Percentiles rank a stretch among this genome's conserved stretches.
Conservation (phyloP, 2,888 invertebrate species). For the Timema cristinae region DNA sequence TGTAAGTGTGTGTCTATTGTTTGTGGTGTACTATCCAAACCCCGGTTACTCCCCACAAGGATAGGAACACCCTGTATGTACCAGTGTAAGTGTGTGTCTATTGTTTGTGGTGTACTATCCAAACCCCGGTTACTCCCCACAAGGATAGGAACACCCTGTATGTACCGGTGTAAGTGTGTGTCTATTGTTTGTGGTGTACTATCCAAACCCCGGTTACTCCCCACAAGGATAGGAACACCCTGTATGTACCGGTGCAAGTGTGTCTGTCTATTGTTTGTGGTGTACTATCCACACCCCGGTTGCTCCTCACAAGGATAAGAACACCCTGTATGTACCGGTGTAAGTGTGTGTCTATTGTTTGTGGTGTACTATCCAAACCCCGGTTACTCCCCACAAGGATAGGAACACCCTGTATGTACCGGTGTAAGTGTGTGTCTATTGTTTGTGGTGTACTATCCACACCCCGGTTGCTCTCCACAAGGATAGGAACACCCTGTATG, state of each 20-base stretch:
- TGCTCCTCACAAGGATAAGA: background rate
- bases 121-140: too few species aligned
- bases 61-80: background rate
- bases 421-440: background rate
- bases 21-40: background rate
- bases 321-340: background rate
- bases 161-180: background rate
- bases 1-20: background rate
- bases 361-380: too few species aligned
- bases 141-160: background rate
- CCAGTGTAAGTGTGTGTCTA: constrained; percentile 5
- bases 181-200: background rate
- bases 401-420: background rate
- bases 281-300: too few species aligned
- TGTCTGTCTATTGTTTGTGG: background rate
- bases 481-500: background rate
- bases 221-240: background rate
- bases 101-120: too few species aligned
- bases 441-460: background rate
- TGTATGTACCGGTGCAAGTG: background rate
- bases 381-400: background rate
- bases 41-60: too few species aligned
- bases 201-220: too few species aligned
- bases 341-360: background rate
- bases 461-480: too few species aligned